phyloP scores from a whole-genome alignment of 30 jellyfish, hydroid and myxozoan species.

The Phacellophora camtschatica region DNA sequence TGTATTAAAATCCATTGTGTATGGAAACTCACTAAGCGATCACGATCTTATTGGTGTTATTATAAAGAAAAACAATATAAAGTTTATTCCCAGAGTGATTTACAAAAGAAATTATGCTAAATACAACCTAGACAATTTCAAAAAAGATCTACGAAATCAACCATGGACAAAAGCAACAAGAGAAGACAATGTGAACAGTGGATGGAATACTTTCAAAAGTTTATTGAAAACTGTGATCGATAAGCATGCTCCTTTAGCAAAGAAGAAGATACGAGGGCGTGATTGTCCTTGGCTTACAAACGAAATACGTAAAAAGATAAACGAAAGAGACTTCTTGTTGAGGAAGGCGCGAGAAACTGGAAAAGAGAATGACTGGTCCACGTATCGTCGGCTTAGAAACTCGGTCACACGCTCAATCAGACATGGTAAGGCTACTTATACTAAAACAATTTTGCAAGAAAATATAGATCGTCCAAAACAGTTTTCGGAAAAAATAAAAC shows the following conservation, averaged over 20 bases:
- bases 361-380: conserved; percentile 43
- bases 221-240: conserved; percentile 14
- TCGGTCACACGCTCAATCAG: conserved; percentile 21
- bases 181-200: not conserved
- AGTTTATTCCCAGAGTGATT: not conserved
- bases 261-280: conserved; percentile 27
- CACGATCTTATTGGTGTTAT: conserved; percentile 28
- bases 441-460: conserved; percentile 9
- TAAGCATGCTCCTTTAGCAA: conserved; percentile 33
- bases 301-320: conserved; percentile 21
- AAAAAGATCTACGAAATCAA: too few species aligned
- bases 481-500: conserved; percentile 5
- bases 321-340: conserved; percentile 42
- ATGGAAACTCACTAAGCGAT: conserved; percentile 19
- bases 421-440: conserved; percentile 27
- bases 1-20: conserved; percentile 10
- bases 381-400: conserved; percentile 28
- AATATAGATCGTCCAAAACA: conserved; percentile 22
- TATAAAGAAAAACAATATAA: not conserved
- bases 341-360: conserved; percentile 42
- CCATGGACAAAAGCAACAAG: too few species aligned
- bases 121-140: conserved; percentile 3
- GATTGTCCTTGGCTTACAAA: conserved; percentile 35
- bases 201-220: conserved; percentile 18
- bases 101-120: conserved; percentile 19